These are phyloP conservation scores for Callyntrura guangdongensis DNA, from an alignment of 2,888 invertebrate species.

Conservation along the genomic window DNA sequence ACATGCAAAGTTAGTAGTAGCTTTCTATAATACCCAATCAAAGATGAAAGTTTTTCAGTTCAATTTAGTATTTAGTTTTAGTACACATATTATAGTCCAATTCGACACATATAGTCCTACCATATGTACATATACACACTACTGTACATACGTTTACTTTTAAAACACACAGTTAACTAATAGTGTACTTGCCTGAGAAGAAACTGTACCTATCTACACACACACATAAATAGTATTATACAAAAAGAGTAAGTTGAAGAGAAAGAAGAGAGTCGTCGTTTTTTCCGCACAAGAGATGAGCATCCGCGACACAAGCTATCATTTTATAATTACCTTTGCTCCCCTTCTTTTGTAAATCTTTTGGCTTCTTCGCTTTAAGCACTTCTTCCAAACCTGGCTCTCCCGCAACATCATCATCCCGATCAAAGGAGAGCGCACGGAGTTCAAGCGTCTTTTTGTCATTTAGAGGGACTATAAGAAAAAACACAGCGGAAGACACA, in stretches of 20 bases:
- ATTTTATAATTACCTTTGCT: slow-evolving; percentile 88
- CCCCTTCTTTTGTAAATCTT: slow-evolving; percentile 86
- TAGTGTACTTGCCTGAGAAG: too few relatives aligned
- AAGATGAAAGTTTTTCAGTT: slow-evolving; percentile 60
- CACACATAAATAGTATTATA: not conserved
- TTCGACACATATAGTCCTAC: slow-evolving; percentile 32
- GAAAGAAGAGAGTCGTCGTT: not conserved
- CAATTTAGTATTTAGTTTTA: slow-evolving; percentile 39
- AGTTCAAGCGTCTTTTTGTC: slow-evolving; percentile 89
- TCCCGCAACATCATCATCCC: slow-evolving; percentile 89
- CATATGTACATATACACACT: not conserved
- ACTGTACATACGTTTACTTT: not conserved
- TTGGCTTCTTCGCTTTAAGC: slow-evolving; percentile 88
- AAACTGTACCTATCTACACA: not conserved
- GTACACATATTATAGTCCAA: not conserved
- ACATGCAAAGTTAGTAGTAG: slow-evolving; percentile 51
- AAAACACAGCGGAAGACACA: slow-evolving; percentile 80
- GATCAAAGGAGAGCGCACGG: slow-evolving; percentile 89
- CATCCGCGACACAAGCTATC: slow-evolving; percentile 39
- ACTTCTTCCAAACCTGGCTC: slow-evolving; percentile 90
- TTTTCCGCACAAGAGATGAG: slow-evolving; percentile 10
- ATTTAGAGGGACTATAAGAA: slow-evolving; percentile 88
- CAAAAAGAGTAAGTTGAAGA: not conserved
- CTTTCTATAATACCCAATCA: slow-evolving; percentile 32
- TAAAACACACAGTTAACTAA: not conserved